Evolutionary conservation across 2,797 vertebrate genomes (phyloP), one percentile per base, ranked within the genome.

Genomic region (Hypotaenidia okinawae): DNA sequence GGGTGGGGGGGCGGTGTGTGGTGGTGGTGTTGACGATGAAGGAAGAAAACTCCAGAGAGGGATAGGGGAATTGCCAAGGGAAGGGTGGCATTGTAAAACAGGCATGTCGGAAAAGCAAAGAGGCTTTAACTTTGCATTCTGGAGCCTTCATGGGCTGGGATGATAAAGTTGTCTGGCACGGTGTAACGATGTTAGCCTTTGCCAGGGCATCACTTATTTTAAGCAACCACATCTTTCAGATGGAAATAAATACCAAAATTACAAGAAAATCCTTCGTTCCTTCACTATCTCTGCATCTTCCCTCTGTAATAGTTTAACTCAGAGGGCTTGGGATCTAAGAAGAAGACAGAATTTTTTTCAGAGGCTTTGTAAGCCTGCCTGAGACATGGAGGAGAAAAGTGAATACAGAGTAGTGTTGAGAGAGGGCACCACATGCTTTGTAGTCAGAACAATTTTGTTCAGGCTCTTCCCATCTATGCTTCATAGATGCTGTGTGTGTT

Each of bases 131-230:
- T 28, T 41, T 55, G 76, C 61, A 15, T 51, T 2, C 73, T 51
- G 59, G 88, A 94, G 90, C 88, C 76, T 80, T 93, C 57, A 6
- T 90, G 93, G 84, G 67, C 78, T 68, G 73, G 58, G 72, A 33
- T 88, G 95, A 95, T 96, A 96, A 96, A 95, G 89, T 25, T 91
- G 68, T 61, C 90, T 96, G 95, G 94, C 90, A 61, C 2, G 0
- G 64, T 23, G 2, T 11, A 66, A 79, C 2, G 43, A 45, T 16
- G 5, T 30, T 30, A 77, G 79, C 78, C 30, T 87, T 84, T 96
- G 91, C 92, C 95, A 96, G 91, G 79, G 79, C 68, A 54, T 70
- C 28, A 18, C 58, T 92, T 86, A 59, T 77, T 93, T 92, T 73
- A 84, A 82, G 79, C 82, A 95, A 62, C 24, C 80, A 69, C 33